phyloP scores from a whole-genome alignment of 2,888 invertebrate genomes.

The Micoletzkya japonica region DNA sequence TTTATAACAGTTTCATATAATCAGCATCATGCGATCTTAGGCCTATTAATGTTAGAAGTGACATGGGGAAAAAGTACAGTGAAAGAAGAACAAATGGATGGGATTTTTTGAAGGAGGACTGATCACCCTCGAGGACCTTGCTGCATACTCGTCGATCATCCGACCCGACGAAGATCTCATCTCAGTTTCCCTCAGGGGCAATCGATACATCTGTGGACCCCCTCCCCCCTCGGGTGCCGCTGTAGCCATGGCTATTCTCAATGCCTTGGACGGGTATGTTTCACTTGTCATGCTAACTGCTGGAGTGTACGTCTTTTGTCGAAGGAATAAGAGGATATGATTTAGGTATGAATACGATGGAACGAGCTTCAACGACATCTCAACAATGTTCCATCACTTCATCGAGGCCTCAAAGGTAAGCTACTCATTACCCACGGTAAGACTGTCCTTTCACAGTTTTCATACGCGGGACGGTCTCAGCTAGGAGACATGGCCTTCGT shows the following conservation, averaged over 20 bases:
- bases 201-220: slow-evolving; percentile 76
- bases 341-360: slow-evolving; percentile 45
- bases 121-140: slow-evolving; percentile 54
- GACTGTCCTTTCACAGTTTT: slow-evolving; percentile 9
- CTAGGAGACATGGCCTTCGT: slow-evolving; percentile 80
- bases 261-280: slow-evolving; percentile 73
- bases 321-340: not conserved
- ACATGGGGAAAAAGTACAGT: not conserved
- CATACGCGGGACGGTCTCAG: slow-evolving; percentile 75
- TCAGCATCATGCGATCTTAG: too few relatives aligned
- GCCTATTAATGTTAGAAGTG: not conserved
- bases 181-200: slow-evolving; percentile 53
- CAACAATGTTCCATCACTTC: slow-evolving; percentile 78
- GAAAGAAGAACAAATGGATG: not conserved
- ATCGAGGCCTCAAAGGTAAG: slow-evolving; percentile 80
- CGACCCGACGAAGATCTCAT: slow-evolving; percentile 50
- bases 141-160: slow-evolving; percentile 50
- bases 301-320: not conserved
- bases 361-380: slow-evolving; percentile 49
- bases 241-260: slow-evolving; percentile 80
- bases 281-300: not conserved
- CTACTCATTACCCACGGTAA: not conserved
- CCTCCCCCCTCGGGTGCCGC: slow-evolving; percentile 86
- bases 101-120: slow-evolving; percentile 42
- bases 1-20: too few relatives aligned